Evolutionary conservation across 2,797 vertebrate genomes (phyloP).

Genomic region (Acropternis orthonyx): DNA sequence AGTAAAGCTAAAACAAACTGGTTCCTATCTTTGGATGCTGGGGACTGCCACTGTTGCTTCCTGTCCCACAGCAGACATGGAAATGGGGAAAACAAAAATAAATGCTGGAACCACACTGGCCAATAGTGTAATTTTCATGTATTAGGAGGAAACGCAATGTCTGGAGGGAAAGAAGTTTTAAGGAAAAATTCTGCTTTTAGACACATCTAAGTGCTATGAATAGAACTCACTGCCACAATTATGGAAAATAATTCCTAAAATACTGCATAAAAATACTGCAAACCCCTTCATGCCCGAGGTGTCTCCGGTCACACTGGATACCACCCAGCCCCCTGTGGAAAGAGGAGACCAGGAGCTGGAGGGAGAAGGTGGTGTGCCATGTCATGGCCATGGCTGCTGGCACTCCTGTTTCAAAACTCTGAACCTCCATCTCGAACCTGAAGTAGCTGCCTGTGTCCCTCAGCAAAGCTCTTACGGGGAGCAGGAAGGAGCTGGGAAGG

Average conservation of each 20-base stretch:
- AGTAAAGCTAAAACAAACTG: slow-evolving; percentile 4
- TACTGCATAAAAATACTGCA: not conserved
- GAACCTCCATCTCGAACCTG: not conserved
- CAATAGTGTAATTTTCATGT: not conserved
- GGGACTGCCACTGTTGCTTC: not conserved
- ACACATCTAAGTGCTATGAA: not conserved
- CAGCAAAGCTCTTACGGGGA: not conserved
- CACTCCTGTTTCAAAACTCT: not conserved
- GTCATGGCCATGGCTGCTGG: accelerated
- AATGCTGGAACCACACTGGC: not conserved
- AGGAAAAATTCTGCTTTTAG: not conserved
- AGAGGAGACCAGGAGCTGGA: not conserved
- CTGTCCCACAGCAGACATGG: not conserved
- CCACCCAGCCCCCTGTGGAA: not conserved
- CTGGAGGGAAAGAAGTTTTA: not conserved
- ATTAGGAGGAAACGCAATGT: not conserved
- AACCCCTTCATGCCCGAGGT: not conserved
- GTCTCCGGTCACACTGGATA: too few species aligned
- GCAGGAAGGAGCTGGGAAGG: not conserved
- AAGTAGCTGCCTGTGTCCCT: not conserved
- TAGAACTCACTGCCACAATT: not conserved
- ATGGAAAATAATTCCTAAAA: not conserved
- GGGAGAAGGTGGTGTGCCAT: not conserved
- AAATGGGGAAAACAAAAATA: slow-evolving; percentile 41
- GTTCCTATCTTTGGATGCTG: slow-evolving; percentile 32